Evolutionary conservation across 2,113 vertebrate species (phyloP), one percentile per base, ranked within the genome.

Genomic region (Ranitomeya variabilis): DNA sequence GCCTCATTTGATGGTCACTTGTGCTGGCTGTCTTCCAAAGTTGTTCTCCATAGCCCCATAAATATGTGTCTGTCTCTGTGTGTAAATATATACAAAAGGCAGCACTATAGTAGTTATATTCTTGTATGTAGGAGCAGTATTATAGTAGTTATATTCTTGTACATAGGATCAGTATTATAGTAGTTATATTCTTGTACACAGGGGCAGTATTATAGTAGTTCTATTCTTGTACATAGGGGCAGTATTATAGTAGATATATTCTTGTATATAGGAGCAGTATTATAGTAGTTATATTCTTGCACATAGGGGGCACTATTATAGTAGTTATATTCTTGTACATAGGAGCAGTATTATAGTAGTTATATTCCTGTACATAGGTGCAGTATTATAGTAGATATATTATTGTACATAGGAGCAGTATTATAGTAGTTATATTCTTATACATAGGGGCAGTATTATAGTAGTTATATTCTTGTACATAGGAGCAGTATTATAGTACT

Each of bases 221-320:
- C n/a, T n/a, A n/a, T n/a, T n/a, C n/a, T n/a, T n/a, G n/a, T n/a
- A n/a, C n/a, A n/a, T n/a, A n/a, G n/a, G n/a, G n/a, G n/a, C 69
- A 73, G 26, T 73, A 73, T 73, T 73, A 73, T 73, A 73, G 69
- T 73, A 73, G 69, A 31, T 69, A 73, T 73, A 73, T 26, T 73
- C 69, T 37, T 73, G 69, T 66, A 66, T 4, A 73, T 73, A 73
- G 69, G 69, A 7, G 69, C 69, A 73, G 23, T 73, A 73, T 73
- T 73, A 73, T 73, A 73, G 69, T 73, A 73, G 69, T 73, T 73
- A 73, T 31, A 73, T 31, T 37, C 23, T 73, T 73, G 69, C 31
- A 73, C 9, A 73, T 73, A 73, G n/a, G 69, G 26, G 10, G 69
- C 26, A 73, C 23, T 73, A 73, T 73, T 73, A 31, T 31, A 31